Conservation (phyloP, 1,140 invertebrate species). For the Stegodyphus dumicola region DNA sequence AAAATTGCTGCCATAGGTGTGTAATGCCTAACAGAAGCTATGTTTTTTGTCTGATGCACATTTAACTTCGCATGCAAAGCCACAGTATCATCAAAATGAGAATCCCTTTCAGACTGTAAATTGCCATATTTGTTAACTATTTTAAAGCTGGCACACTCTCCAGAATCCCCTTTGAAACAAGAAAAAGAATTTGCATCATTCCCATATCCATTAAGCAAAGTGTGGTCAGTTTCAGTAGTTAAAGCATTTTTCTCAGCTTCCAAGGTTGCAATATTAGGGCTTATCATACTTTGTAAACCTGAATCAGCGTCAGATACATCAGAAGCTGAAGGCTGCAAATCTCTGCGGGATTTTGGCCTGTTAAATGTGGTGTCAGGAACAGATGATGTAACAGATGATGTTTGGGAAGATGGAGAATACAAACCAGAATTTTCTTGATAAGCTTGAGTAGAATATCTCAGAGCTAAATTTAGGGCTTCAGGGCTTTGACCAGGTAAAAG, state of each 20-base stretch:
- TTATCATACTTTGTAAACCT: constrained; percentile 57
- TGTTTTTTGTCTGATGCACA: constrained; percentile 14
- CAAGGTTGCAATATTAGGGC: constrained; percentile 34
- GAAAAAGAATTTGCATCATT: constrained; percentile 6
- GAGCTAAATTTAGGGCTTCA: constrained; percentile 41
- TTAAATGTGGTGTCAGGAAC: constrained; percentile 41
- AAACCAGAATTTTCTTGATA: constrained; percentile 56
- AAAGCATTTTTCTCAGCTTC: constrained; percentile 32
- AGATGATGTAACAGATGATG: constrained; percentile 46
- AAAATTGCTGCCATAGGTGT: constrained; percentile 20
- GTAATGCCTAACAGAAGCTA: neutral
- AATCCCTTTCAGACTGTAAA: constrained; percentile 27
- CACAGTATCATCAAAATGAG: constrained; percentile 25
- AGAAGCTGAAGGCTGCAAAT: constrained; percentile 40
- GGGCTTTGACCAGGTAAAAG: constrained; percentile 11
- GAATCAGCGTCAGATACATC: constrained; percentile 58
- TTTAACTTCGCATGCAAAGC: constrained; percentile 12
- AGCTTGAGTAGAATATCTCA: constrained; percentile 45
- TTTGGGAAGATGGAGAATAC: constrained; percentile 55
- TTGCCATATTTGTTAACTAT: neutral
- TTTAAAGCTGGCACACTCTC: neutral
- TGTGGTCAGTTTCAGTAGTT: constrained; percentile 17
- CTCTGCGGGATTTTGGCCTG: constrained; percentile 25
- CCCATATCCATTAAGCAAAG: constrained; percentile 29
- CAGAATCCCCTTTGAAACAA: neutral